Evolutionary conservation across 2,113 vertebrate genomes (phyloP), one percentile per base, ranked within the genome.

Genomic region (Atherinomorus stipes): DNA sequence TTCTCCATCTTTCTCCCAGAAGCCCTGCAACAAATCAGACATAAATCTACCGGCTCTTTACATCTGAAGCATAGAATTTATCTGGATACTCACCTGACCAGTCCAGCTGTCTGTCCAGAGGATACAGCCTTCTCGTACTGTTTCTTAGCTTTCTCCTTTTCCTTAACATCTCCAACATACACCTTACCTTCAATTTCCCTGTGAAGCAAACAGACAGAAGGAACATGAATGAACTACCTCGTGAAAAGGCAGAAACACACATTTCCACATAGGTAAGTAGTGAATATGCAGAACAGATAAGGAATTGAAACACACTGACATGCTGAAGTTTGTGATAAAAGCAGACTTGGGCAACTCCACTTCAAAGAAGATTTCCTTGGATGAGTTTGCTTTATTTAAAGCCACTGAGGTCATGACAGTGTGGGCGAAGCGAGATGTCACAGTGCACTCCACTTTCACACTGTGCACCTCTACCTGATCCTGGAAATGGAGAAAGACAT

Each of bases 321-420:
- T 96, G 95, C 91, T 96, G 84, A 99, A 99, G 92, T 97, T 97
- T 72, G 95, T 95, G 90, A 99, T 99, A 91, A 98, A 99, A 68
- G 97, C 96, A 0, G 95, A 96, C 73, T 97, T 99, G 25, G 98
- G 98, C 23, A 99, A 92, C 0, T 98, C 96, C 88, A 99, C 90
- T 40, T 98, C 94, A 12, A 97, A 99, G 71, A 92, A 76, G 42
- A 96, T 94, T 92, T 99, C 96, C 87, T 93, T 93, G 22, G 96
- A 91, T 16, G 69, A 4, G 0, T 92, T 91, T 52, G 93, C 96
- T 58, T 85, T 95, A 91, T 99, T 99, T 60, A 95, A 82, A 57
- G 94, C 95, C 78, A 67, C 92, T 28, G 97, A 97, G 84, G 94
- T 98, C 89, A 98, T 95, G 87, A 98, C 91, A 0, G 95, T 97